These are phyloP conservation scores for Sardinella longiceps DNA, from an alignment of 2,797 vertebrate genomes.

Conservation along the genomic window DNA sequence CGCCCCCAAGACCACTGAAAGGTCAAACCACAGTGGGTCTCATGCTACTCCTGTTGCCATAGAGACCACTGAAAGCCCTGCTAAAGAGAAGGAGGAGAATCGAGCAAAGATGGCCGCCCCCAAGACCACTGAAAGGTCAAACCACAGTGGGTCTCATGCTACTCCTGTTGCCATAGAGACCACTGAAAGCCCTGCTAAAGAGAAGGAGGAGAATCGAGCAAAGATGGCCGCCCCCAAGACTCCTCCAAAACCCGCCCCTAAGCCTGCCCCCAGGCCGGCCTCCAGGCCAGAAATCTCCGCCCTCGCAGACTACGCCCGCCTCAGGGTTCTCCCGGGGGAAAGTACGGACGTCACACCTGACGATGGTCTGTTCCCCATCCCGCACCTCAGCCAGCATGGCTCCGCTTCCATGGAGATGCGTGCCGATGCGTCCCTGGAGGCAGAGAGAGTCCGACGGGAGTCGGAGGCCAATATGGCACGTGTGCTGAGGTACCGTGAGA, in stretches of 20 bases:
- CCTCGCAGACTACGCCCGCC: conserved; percentile 77
- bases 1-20: too few species aligned
- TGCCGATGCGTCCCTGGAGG: not conserved
- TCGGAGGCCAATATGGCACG: conserved; percentile 9
- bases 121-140: too few species aligned
- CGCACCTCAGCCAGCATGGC: not conserved
- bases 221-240: too few species aligned
- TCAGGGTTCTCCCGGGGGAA: conserved; percentile 77
- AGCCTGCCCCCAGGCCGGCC: not conserved
- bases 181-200: too few species aligned
- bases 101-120: too few species aligned
- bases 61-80: too few species aligned
- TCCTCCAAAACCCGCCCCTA: too few species aligned
- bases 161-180: too few species aligned
- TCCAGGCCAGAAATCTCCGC: conserved; percentile 75
- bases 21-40: too few species aligned
- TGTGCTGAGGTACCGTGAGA: not conserved
- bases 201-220: not conserved
- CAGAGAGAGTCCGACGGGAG: not conserved
- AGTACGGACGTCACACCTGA: conserved; percentile 52
- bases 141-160: too few species aligned
- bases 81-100: too few species aligned
- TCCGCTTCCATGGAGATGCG: not conserved
- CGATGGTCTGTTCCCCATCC: conserved; percentile 1
- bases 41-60: too few species aligned